Base-by-base conservation (phyloP, 2,113 vertebrate species). In the Tonatia bakeri region DNA sequence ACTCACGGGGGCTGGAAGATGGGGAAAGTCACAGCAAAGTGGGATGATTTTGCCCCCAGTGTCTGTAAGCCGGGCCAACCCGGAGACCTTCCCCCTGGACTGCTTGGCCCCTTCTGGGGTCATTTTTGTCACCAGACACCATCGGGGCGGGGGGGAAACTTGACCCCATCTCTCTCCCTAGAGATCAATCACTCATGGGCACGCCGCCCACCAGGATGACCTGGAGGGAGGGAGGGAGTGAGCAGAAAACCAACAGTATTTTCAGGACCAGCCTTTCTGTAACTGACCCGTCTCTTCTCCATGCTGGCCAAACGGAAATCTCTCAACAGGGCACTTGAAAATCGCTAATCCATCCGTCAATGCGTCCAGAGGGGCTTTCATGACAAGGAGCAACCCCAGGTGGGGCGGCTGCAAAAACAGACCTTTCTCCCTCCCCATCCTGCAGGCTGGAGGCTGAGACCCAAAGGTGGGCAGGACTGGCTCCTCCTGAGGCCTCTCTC, bases 31-130 rank as follows among this genome's bases (percentile, higher is more conserved):
- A 3, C 75, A 52, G 16, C 2, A 22, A 50, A 17, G 3, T 5
- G 0, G 1, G 28, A 3, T 7, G 38, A 45, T 0, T 11, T 0
- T 1, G 16, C 28, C 12, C 5, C 7, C 19, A 2, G 0, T 0
- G 0, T 26, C 72, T n/a, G 20, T 5, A 40, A 43, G 7, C 24
- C 7, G 26, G 33, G 40, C 14, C 28, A 61, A 17, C 2, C 2
- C 0, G 6, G 26, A 33, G 4, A 11, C 7, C 69, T 5, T 19
- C 2, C 28, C 12, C n/a, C 26, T 24, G 17, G 79, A 64, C 17
- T 17, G 7, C 43, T 43, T 64, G 33, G 7, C 33, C 26, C 7
- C 43, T 22, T 24, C 9, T 0, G n/a, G 5, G 36, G 24, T 26
- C 1, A 3, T 19, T 11, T 8, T 20, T 56, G 14, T 61, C 59